Evolutionary conservation across 2,113 vertebrate species (phyloP).

Genomic region (Scartelaos histophorus): DNA sequence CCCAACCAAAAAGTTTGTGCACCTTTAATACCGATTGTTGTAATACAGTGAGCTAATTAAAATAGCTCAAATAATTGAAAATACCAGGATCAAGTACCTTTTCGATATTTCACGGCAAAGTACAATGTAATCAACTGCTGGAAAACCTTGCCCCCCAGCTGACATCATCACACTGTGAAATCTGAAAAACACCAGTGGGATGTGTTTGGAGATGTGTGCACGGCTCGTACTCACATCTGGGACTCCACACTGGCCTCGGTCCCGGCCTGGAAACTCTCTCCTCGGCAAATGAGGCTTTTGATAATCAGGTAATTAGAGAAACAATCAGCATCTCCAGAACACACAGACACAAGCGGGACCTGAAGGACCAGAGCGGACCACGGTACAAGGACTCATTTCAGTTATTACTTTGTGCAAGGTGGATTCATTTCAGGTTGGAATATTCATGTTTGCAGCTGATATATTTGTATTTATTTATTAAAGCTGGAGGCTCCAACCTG

Average conservation of each 20-base stretch:
- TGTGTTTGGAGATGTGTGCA: conserved; percentile 1
- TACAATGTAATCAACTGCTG: too few species aligned
- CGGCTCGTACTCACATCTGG: not conserved
- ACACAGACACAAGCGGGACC: conserved; percentile 44
- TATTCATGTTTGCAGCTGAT: too few species aligned
- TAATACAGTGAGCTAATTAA: too few species aligned
- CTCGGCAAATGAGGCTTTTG: conserved; percentile 55
- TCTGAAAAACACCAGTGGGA: not conserved
- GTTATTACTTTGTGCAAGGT: not conserved
- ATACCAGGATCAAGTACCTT: too few species aligned
- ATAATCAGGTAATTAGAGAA: conserved; percentile 63
- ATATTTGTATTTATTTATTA: too few species aligned
- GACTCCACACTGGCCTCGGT: conserved; percentile 33
- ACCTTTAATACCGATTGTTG: too few species aligned
- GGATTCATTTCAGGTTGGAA: not conserved
- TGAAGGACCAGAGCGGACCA: conserved; percentile 19
- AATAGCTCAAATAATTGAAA: too few species aligned
- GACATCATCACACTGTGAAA: too few species aligned
- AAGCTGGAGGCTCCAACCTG: too few species aligned
- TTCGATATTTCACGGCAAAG: too few species aligned
- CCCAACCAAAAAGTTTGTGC: too few species aligned
- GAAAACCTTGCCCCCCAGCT: too few species aligned
- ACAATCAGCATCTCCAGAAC: conserved; percentile 51
- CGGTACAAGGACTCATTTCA: conserved; percentile 33
- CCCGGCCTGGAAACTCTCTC: conserved; percentile 40